A percentile compares a stretch with the other conserved stretches of the same genome.
These are phyloP conservation scores for Clarias batrachus DNA, from an alignment of 2,113 vertebrate species.

Conservation along the genomic window DNA sequence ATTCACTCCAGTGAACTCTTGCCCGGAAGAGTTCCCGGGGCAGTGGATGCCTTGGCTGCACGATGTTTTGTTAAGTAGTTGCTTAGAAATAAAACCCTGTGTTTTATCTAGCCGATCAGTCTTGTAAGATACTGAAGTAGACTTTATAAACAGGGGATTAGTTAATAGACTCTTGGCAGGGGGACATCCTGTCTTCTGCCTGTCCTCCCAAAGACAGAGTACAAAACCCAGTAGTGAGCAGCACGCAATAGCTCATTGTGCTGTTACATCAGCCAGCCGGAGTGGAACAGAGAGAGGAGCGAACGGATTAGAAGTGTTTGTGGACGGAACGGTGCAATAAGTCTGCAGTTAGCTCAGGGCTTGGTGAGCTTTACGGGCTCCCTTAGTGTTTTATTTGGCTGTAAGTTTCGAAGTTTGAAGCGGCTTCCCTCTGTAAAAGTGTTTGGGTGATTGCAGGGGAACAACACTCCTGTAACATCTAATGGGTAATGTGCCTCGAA, in stretches of 20 bases:
- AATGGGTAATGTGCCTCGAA: slow-evolving; percentile 9
- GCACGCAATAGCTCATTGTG: slow-evolving; percentile 31
- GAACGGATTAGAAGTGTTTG: slow-evolving; percentile 24
- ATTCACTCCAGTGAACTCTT: slow-evolving; percentile 42
- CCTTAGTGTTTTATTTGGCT: slow-evolving; percentile 47
- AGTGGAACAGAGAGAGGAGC: slow-evolving; percentile 15
- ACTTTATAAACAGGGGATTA: slow-evolving; percentile 72
- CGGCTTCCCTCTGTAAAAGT: slow-evolving; percentile 33
- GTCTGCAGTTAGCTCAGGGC: slow-evolving; percentile 28
- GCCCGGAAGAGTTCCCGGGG: slow-evolving; percentile 23
- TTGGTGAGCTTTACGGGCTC: slow-evolving; percentile 46
- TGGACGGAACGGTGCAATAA: slow-evolving; percentile 17
- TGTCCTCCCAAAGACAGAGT: slow-evolving; percentile 47
- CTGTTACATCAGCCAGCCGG: slow-evolving; percentile 18
- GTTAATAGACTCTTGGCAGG: slow-evolving; percentile 68
- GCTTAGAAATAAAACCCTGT: slow-evolving; percentile 62
- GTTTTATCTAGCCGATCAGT: slow-evolving; percentile 61
- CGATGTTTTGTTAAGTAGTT: slow-evolving; percentile 59
- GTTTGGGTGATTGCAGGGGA: slow-evolving; percentile 7
- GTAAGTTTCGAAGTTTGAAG: slow-evolving; percentile 29
- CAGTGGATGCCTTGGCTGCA: slow-evolving; percentile 29
- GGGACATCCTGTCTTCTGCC: slow-evolving; percentile 48
- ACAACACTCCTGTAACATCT: neutral
- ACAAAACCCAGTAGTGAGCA: slow-evolving; percentile 25
- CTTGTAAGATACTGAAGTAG: slow-evolving; percentile 67